Evolutionary conservation across 2,797 vertebrate genomes (phyloP), one percentile per base, ranked within the genome.

Genomic region (Harpagifer antarcticus): DNA sequence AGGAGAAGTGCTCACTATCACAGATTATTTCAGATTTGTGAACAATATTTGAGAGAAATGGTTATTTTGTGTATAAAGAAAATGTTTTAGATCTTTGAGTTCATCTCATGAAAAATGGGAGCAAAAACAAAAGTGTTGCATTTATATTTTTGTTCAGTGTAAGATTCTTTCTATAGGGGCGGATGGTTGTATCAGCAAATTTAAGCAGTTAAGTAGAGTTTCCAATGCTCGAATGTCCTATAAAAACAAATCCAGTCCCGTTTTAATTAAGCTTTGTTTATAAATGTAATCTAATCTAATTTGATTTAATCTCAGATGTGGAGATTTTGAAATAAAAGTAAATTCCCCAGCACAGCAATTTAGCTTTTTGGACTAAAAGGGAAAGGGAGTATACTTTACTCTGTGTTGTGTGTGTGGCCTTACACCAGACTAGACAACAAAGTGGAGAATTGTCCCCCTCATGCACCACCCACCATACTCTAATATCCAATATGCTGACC

Each of bases 241-340:
- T 79, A 69, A 83, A 86, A 80, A 55, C 17, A 72, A 8, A 59
- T 72, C 19, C 37, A 67, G 11, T 75, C 68, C 62, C 27, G n/a
- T 67, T 88, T 82, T 82, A 85, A 82, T 85, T 60, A 83, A 73
- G 13, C 52, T 59, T 47, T 66, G 43, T 74, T 62, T 49, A 37
- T 53, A 60, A 23, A 23, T 23, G 2, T 23, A 23, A 23, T 23
- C 23, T 23, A 23, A 23, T 23, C 23, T 23, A 23, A 23, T 23
- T 23, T 23, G 23, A 12, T 63, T 54, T 66, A 31, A 68, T 66
- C 67, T 78, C 74, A 54, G 40, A 72, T 6, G 68, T 57, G 2
- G 16, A 71, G 17, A 33, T 23, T 19, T 31, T 48, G 57, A 70
- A 81, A 67, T 75, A 58, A 76, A 69, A 76, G 27, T 45, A 14